Evolutionary conservation across 2,888 invertebrate genomes (phyloP).

Genomic region (Epirrhoe tristata): DNA sequence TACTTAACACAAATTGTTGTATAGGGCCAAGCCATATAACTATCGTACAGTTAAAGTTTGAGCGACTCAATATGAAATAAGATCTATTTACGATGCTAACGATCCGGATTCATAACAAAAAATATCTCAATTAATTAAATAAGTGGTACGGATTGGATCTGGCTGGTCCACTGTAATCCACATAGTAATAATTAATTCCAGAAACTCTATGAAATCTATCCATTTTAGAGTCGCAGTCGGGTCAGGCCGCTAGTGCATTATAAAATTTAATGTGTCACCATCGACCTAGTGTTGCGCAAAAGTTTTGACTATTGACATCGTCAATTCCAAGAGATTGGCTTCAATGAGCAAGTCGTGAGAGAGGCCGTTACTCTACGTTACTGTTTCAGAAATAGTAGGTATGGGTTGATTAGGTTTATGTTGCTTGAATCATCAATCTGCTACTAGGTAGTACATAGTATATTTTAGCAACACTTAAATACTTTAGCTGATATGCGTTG

Average conservation of each 20-base stretch:
- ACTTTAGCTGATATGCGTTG: too few relatives aligned
- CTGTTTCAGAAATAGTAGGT: constrained; percentile 9
- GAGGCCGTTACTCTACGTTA: constrained; percentile 2
- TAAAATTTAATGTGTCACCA: constrained; percentile 5
- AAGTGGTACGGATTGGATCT: too few relatives aligned
- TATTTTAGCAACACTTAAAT: not conserved
- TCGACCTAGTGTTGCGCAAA: constrained; percentile 21
- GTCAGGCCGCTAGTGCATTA: not conserved
- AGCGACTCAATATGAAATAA: not conserved
- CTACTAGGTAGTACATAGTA: not conserved
- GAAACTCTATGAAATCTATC: too few relatives aligned
- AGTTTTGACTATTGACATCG: constrained; percentile 31
- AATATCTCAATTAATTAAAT: too few relatives aligned
- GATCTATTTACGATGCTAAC: not conserved
- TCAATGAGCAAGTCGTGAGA: constrained; percentile 32
- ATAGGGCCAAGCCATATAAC: not conserved
- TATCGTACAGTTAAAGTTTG: not conserved
- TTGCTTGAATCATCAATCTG: constrained; percentile 9
- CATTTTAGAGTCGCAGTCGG: too few relatives aligned
- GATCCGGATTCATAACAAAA: too few relatives aligned
- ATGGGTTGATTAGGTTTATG: constrained; percentile 1
- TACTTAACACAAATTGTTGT: constrained; percentile 27
- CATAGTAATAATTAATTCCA: too few relatives aligned
- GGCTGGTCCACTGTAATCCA: too few relatives aligned
- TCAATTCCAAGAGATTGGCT: constrained; percentile 33